Evolutionary conservation across 1,140 invertebrate genomes (phyloP).

Genomic region (Diorhabda sublineata): DNA sequence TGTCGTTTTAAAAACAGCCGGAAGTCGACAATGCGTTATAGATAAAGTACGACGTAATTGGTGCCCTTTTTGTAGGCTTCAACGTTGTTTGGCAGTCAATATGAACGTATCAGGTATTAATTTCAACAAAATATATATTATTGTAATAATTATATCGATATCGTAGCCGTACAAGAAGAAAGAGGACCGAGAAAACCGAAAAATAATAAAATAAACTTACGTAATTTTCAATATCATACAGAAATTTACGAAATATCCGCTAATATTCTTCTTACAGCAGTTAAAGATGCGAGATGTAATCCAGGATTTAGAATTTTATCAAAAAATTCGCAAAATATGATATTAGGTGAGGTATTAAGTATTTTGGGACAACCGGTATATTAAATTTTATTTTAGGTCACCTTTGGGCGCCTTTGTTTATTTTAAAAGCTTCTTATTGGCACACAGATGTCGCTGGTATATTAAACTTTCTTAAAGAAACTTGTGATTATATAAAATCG

Average conservation of each 20-base stretch:
- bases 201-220: slow-evolving; percentile 9
- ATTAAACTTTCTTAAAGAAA: slow-evolving; percentile 31
- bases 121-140: background rate
- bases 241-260: slow-evolving; percentile 44
- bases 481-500: slow-evolving; percentile 37
- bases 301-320: slow-evolving; percentile 48
- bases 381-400: slow-evolving; percentile 39
- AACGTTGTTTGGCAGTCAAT: slow-evolving; percentile 70
- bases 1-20: slow-evolving; percentile 51
- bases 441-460: slow-evolving; percentile 47
- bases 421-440: slow-evolving; percentile 58
- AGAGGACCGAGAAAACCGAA: slow-evolving; percentile 64
- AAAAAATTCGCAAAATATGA: slow-evolving; percentile 49
- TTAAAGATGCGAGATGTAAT: slow-evolving; percentile 51
- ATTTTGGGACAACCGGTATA: background rate
- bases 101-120: slow-evolving; percentile 74
- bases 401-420: slow-evolving; percentile 54
- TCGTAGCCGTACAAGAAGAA: slow-evolving; percentile 73
- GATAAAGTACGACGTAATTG: slow-evolving; percentile 82
- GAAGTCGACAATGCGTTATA: slow-evolving; percentile 69
- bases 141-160: background rate
- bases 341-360: slow-evolving; percentile 42
- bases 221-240: background rate
- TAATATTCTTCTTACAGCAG: slow-evolving; percentile 53
- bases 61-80: slow-evolving; percentile 80